Conservation (phyloP, 2,113 vertebrate genomes). For the Penelope pileata region DNA sequence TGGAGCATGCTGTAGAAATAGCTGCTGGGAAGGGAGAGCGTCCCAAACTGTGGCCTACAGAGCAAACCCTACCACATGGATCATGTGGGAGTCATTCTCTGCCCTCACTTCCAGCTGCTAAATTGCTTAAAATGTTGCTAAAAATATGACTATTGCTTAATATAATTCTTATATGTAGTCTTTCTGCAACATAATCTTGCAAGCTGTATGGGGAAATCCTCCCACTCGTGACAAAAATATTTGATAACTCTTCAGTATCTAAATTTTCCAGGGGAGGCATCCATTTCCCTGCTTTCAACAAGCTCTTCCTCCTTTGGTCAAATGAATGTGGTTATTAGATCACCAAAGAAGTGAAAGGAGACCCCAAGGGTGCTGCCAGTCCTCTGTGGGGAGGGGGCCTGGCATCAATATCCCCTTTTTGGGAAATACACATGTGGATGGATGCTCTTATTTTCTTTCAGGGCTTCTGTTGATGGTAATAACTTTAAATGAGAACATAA, state of each 20-base stretch:
- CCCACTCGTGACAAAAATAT: not conserved
- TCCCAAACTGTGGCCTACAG: conserved; percentile 25
- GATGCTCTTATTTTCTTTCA: not conserved
- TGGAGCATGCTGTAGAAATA: conserved; percentile 26
- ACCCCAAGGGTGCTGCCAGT: not conserved
- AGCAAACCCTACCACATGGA: not conserved
- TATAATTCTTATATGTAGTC: conserved; percentile 2
- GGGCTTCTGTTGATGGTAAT: not conserved
- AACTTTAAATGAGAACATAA: not conserved
- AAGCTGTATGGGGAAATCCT: conserved; percentile 36
- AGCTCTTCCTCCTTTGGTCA: not conserved
- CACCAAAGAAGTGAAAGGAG: not conserved
- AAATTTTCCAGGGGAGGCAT: not conserved
- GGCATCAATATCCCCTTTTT: not conserved
- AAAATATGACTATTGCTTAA: conserved; percentile 50
- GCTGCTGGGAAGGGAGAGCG: not conserved
- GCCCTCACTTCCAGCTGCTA: conserved; percentile 10
- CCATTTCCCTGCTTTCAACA: conserved; percentile 5
- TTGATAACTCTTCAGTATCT: conserved; percentile 10
- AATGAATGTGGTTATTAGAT: not conserved
- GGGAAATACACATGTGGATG: not conserved
- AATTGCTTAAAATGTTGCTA: conserved; percentile 22
- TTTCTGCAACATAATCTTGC: conserved; percentile 9
- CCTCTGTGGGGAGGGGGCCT: not conserved
- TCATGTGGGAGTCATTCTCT: conserved; percentile 3